These are phyloP conservation scores for Glaucidium brasilianum DNA, from an alignment of 2,113 vertebrate genomes.

Conservation along the genomic window DNA sequence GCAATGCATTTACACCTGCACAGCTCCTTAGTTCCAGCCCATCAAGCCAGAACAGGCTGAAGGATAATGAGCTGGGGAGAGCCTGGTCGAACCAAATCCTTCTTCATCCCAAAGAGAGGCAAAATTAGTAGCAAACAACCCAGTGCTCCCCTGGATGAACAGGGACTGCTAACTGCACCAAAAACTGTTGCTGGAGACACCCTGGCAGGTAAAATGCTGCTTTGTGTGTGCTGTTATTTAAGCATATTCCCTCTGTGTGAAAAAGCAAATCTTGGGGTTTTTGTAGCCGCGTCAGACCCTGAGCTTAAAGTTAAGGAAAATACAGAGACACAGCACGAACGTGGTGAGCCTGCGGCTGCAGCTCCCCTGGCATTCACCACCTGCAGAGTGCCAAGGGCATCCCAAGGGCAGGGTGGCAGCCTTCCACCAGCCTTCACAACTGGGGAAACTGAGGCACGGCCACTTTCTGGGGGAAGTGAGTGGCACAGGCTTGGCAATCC, in stretches of 20 bases:
- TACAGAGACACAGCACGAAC: background rate
- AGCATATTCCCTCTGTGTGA: rapidly evolving
- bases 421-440: rapidly evolving
- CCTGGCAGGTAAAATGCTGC: rapidly evolving
- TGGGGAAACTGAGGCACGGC: background rate
- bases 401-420: background rate
- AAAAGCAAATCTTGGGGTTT: background rate
- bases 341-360: rapidly evolving
- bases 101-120: background rate
- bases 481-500: background rate
- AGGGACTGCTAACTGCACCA: rapidly evolving
- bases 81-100: background rate
- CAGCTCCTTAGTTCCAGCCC: background rate
- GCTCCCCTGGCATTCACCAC: rapidly evolving
- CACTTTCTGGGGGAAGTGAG: rapidly evolving
- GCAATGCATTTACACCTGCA: rapidly evolving
- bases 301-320: background rate
- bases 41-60: background rate
- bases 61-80: background rate
- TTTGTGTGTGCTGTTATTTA: rapidly evolving
- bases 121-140: background rate
- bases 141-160: rapidly evolving
- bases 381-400: background rate
- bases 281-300: background rate
- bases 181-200: background rate